A percentile compares a stretch with the other conserved stretches of the same genome.
phyloP scores from a whole-genome alignment of 2,888 invertebrate genomes.

The Cataglyphis cursor region DNA sequence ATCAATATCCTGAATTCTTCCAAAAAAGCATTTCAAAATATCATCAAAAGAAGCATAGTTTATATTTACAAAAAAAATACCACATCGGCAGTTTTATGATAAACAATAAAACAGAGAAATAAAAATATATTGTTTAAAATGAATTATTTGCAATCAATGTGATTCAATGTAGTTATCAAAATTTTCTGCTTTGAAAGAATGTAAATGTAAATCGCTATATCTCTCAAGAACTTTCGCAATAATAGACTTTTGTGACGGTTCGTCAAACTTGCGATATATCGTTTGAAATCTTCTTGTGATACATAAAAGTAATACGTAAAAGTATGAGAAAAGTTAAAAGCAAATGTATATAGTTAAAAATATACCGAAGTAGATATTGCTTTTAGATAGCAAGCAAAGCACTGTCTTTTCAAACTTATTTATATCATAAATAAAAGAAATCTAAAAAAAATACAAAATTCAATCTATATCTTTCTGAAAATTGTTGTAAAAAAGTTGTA shows the following conservation, averaged over 20 bases:
- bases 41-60: not conserved
- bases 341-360: not conserved
- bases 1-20: not conserved
- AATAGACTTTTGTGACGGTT: not conserved
- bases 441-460: not conserved
- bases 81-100: not conserved
- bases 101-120: not conserved
- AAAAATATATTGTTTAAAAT: not conserved
- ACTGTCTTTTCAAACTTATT: not conserved
- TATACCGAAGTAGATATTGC: not conserved
- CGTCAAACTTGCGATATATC: not conserved
- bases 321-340: slow-evolving; percentile 2
- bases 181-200: slow-evolving; percentile 27
- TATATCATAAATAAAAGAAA: not conserved
- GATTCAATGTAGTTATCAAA: not conserved
- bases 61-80: not conserved
- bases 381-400: not conserved
- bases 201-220: slow-evolving; percentile 15
- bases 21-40: not conserved
- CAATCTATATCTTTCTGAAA: not conserved
- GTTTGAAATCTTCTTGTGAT: slow-evolving; percentile 4
- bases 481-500: not conserved
- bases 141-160: not conserved
- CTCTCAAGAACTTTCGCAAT: slow-evolving; percentile 23
- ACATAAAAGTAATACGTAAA: not conserved